Evolutionary conservation across 2,113 vertebrate genomes (phyloP), one percentile per base, ranked within the genome.

Genomic region (Phoenicopterus ruber): DNA sequence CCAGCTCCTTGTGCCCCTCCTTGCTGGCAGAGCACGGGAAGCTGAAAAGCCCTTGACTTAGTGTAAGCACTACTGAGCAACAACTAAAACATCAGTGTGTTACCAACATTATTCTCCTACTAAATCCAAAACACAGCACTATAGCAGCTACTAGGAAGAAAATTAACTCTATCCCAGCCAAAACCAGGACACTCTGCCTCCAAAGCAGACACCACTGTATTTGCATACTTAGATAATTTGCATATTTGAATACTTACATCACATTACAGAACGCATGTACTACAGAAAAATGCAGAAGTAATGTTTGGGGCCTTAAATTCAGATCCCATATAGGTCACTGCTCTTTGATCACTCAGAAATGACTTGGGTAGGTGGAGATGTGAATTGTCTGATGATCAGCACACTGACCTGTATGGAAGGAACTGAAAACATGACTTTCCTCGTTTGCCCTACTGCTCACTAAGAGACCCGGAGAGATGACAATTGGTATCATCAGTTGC

Each of bases 291-390:
- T 8, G 14, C 42, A 76, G 44, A 46, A 63, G 29, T 71, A 66
- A 38, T 17, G 6, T 77, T 61, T 61, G 57, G 2, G 24, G 29
- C 6, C n/a, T 59, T 55, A 77, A 9, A 63, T 72, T 61, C 22
- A 52, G 57, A 47, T 44, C 52, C 16, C 18, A 38, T 38, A 38
- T 10, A 59, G 57, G 71, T 74, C n/a, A 25, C 31, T 4, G 4
- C 24, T 31, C 22, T 80, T 40, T 67, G 29, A 54, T 72, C 32
- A 42, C 19, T 50, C 17, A 88, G 57, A 77, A 88, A 42, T 12
- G 2, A 31, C 29, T 40, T 0, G 0, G 9, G 32, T 65, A n/a
- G 2, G 0, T 17, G 12, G n/a, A 16, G 28, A 54, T 42, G 14
- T 67, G 49, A 86, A 52, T 16, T 57, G 21, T 59, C 57, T 67